Base-by-base conservation (phyloP, 1,140 invertebrate species). In the Contarinia nasturtii region DNA sequence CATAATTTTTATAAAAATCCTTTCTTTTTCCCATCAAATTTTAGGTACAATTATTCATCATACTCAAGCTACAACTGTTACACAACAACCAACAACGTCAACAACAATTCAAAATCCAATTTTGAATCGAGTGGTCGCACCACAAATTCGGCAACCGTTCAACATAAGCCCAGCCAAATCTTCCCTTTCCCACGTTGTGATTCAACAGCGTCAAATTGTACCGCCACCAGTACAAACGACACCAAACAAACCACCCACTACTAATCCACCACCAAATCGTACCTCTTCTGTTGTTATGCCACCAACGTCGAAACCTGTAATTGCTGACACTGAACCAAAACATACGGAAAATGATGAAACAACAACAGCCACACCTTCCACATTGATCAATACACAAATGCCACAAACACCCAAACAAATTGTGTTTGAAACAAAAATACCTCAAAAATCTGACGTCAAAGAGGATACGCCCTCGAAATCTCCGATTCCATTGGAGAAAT, bases 281-380 rank as follows among this genome's bases (percentile, higher is more conserved):
- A 38, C 36, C 5, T n/a, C 36, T n/a, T n/a, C 36, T 38, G 12
- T 17, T n/a, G 15, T n/a, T 52, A 19, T 52, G 54, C 33, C 57
- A 59, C 21, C 57, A 55, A 12, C 57, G 54, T 19, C 52, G 54
- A 15, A 45, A 54, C 33, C 52, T 53, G 34, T 15, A 48, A 15
- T 38, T 20, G 21, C 5, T 18, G 44, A 22, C 5, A 10, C 33
- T 14, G 22, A 2, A 36, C 40, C 37, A 17, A 17, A 36, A 46
- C 20, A 38, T 33, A 33, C 40, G 44, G 36, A 46, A 27, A 41
- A 46, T 14, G 44, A 45, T 27, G 61, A 59, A 4, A 61, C 63
- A 4, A 52, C 58, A 0, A 66, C 62, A 37, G 63, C 58, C 2
- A 37, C 27, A 10, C 27, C 27, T 27, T 27, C 27, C 27, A 27